Percentiles rank a stretch among this genome's conserved stretches.
Conservation (phyloP, 2,797 vertebrate genomes). For the Chrosomus eos region DNA sequence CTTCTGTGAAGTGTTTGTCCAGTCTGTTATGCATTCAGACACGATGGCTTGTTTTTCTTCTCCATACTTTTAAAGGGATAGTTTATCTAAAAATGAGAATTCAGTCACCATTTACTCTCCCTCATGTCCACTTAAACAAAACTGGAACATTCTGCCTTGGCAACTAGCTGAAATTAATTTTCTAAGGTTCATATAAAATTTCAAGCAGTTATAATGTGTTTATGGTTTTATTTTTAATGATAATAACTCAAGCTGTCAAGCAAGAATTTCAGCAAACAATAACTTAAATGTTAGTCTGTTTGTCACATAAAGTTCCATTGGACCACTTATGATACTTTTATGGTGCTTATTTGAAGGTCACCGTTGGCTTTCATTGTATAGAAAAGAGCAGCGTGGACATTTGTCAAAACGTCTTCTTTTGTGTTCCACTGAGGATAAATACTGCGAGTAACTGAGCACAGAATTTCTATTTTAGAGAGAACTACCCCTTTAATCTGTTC, state of each 20-base stretch:
- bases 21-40: constrained; percentile 43
- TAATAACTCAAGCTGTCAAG: background rate
- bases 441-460: background rate
- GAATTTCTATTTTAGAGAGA: background rate
- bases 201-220: background rate
- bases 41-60: constrained; percentile 26
- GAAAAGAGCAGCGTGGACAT: constrained; percentile 10
- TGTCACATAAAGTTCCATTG: background rate
- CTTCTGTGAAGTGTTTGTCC: constrained; percentile 49
- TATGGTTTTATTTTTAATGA: background rate
- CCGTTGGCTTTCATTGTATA: background rate
- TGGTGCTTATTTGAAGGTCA: constrained; percentile 20
- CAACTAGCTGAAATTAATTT: background rate
- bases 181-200: background rate
- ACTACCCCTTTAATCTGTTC: background rate
- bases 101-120: background rate
- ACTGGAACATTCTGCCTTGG: background rate
- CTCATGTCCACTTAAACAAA: background rate
- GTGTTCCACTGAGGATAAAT: background rate
- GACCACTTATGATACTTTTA: constrained; percentile 16
- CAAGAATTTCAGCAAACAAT: background rate
- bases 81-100: background rate
- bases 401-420: background rate
- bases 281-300: background rate
- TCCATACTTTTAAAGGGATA: constrained; percentile 19